Percentiles rank a stretch among this genome's conserved stretches.
Conservation (phyloP, 2,888 invertebrate species). For the Stenchaetothrips biformis region DNA sequence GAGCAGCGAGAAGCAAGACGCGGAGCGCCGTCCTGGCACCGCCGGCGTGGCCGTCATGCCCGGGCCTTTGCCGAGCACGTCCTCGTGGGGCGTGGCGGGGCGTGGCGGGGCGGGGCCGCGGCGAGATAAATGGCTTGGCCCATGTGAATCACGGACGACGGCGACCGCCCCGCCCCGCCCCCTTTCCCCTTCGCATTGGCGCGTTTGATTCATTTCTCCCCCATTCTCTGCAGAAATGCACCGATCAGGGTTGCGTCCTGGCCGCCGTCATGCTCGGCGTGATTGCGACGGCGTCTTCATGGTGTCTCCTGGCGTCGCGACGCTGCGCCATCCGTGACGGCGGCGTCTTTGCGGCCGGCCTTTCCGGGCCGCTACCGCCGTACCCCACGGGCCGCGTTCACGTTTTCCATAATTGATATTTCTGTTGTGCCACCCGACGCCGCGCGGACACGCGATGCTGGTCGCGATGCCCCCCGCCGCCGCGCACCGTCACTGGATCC, state of each 20-base stretch:
- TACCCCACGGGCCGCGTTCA: neutral
- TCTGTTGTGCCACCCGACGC: neutral
- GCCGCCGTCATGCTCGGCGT: too few relatives aligned
- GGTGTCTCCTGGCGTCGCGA: too few relatives aligned
- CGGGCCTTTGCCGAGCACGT: too few relatives aligned
- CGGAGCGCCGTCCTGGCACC: too few relatives aligned
- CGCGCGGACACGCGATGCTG: neutral
- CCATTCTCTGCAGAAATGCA: too few relatives aligned
- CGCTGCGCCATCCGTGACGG: neutral
- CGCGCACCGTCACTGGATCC: neutral
- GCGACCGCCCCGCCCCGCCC: neutral
- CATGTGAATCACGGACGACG: neutral
- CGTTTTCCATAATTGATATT: constrained; percentile 5
- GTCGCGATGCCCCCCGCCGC: constrained; percentile 2
- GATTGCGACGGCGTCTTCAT: too few relatives aligned
- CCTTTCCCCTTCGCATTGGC: too few relatives aligned
- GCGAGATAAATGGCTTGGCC: constrained; percentile 1
- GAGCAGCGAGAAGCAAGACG: too few relatives aligned
- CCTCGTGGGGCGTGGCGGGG: neutral
- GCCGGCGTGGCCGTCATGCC: too few relatives aligned
- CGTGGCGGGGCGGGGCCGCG: neutral
- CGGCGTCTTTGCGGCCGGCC: neutral
- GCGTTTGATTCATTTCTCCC: too few relatives aligned
- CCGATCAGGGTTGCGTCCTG: too few relatives aligned
- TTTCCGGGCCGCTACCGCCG: neutral